phyloP scores from a whole-genome alignment of 2,797 vertebrate species.

The Phoebastria nigripes region DNA sequence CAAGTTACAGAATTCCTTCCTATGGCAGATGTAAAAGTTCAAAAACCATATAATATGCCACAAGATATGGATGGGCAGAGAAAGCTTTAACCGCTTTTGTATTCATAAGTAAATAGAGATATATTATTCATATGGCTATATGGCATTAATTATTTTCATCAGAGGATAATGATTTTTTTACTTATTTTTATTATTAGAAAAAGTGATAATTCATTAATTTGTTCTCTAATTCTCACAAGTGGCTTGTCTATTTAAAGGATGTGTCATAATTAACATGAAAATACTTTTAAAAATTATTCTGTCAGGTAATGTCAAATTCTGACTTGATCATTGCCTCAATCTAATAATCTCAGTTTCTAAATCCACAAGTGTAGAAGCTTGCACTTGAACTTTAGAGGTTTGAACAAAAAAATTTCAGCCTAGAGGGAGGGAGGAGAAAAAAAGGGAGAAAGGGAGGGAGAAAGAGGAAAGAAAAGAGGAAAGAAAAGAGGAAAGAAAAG shows the following conservation, averaged over 20 bases:
- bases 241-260: not conserved
- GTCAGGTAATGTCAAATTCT: not conserved
- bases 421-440: no score
- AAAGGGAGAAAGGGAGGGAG: no score
- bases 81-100: not conserved
- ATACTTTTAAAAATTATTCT: not conserved
- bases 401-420: not conserved
- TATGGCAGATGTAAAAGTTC: not conserved
- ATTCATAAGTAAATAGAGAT: not conserved
- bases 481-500: no score
- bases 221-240: not conserved
- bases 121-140: not conserved
- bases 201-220: not conserved
- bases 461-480: no score
- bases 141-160: not conserved
- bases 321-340: not conserved
- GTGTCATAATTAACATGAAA: not conserved
- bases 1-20: not conserved
- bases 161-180: not conserved
- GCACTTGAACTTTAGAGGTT: not conserved
- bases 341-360: not conserved
- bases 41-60: not conserved
- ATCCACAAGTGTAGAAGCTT: not conserved
- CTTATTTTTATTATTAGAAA: not conserved
- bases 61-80: not conserved